A percentile compares a stretch with the other conserved stretches of the same genome.
Evolutionary conservation across 1,140 invertebrate genomes (phyloP).

Genomic region (Nixonia krombeini): DNA sequence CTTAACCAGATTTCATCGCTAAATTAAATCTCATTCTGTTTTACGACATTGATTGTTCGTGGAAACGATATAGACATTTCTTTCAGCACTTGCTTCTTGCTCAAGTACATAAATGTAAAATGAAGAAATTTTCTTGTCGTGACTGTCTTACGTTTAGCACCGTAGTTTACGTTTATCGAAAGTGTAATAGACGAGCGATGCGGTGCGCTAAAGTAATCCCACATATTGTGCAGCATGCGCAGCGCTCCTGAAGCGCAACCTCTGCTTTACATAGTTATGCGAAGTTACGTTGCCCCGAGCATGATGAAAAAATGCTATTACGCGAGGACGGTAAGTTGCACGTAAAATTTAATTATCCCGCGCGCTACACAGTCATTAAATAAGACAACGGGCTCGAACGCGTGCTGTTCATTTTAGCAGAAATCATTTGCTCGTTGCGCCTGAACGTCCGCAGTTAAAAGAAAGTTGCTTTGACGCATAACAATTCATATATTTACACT

Average conservation of each 20-base stretch:
- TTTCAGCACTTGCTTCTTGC: no score
- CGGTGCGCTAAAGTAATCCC: background rate
- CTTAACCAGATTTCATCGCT: no score
- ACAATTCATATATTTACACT: no score
- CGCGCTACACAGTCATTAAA: background rate
- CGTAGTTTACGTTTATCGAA: background rate
- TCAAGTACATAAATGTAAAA: no score
- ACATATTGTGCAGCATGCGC: background rate
- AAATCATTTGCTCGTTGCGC: background rate
- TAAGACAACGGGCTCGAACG: background rate
- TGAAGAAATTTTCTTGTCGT: background rate
- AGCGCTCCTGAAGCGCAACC: background rate
- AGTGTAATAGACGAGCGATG: background rate
- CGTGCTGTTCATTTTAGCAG: background rate
- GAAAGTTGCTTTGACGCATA: no score
- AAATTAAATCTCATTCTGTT: no score
- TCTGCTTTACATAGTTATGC: background rate
- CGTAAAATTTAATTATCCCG: constrained; percentile 1
- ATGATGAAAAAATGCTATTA: background rate
- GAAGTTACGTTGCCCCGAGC: background rate
- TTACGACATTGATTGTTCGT: no score
- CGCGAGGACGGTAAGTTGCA: background rate
- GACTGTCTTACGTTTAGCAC: background rate
- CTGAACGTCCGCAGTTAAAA: no score
- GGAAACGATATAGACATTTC: no score